Evolutionary conservation across 2,888 invertebrate genomes (phyloP), one percentile per base, ranked within the genome.

Genomic region (Lymantria dispar): DNA sequence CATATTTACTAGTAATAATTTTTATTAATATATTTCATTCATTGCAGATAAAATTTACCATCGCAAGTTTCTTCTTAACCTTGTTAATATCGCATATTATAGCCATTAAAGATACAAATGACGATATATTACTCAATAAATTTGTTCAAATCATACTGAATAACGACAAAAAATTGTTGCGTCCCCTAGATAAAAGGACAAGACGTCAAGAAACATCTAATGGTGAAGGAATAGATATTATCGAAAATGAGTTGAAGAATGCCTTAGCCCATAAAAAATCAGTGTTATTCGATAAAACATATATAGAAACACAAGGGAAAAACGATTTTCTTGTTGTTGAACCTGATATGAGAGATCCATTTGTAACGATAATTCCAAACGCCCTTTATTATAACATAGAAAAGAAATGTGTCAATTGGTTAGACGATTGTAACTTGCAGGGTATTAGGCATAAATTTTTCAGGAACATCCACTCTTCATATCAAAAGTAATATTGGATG

Each of bases 321-420:
- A 75, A 84, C 33, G 87, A 89, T 48, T 89, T 70, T 40, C 68
- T 89, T 1, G 88, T 88, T 0, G 62, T 89, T 50, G 60, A 62
- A 0, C 58, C 77, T 0, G 67, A 66, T 0, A 9, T 52, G 0
- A 0, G 30, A 0, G 87, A 88, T 51, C 70, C 76, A 0, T 85
- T 75, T 41, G 85, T 83, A 0, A 87, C 87, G 0, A 68, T 85
- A 1, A 59, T 87, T 8, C 89, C 89, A 0, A 89, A 88, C 45
- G 65, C 76, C 14, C 80, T 89, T 0, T 85, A 80, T 47, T 85
- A 86, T 38, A 64, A 74, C 29, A 60, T 77, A 8, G 84, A 88
- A 56, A 88, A 85, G 53, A 73, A 75, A 56, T 89, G 89, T 43
- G 83, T 83, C 0, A 89, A 89, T 54, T 89, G 89, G 89, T 56